These are phyloP conservation scores for Zaprionus gabonicus DNA, from an alignment of 1,140 invertebrate species.

Conservation along the genomic window DNA sequence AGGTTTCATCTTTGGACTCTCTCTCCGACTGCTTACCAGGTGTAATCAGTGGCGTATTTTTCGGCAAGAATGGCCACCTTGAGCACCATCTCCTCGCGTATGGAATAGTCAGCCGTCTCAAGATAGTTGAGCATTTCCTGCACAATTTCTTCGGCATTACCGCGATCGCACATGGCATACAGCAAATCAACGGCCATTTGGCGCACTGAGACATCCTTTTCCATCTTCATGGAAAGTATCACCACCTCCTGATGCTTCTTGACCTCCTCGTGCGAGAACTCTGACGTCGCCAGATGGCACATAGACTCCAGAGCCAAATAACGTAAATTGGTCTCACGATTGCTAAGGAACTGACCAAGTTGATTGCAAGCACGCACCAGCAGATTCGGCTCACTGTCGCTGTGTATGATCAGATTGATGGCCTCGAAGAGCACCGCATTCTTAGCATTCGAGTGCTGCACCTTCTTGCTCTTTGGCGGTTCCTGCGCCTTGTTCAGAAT, in stretches of 20 bases:
- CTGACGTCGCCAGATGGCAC: conserved; percentile 99
- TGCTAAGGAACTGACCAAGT: conserved; percentile 98
- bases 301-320: conserved; percentile 99
- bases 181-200: conserved; percentile 99
- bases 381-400: conserved; percentile 98
- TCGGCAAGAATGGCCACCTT: conserved; percentile 99
- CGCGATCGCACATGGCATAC: conserved; percentile 99
- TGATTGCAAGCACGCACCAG: conserved; percentile 99
- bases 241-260: conserved; percentile 99
- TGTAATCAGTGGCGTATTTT: conserved; percentile 99
- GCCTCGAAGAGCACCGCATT: conserved; percentile 99
- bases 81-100: conserved; percentile 99
- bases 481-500: conserved; percentile 99
- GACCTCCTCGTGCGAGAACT: conserved; percentile 99
- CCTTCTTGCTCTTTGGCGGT: conserved; percentile 99
- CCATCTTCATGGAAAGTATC: conserved; percentile 99
- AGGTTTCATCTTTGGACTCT: too few relatives aligned
- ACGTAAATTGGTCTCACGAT: conserved; percentile 98
- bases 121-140: conserved; percentile 99
- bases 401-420: conserved; percentile 99
- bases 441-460: conserved; percentile 99
- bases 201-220: conserved; percentile 99
- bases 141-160: conserved; percentile 99
- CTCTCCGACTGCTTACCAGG: conserved; percentile 89
- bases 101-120: conserved; percentile 99